Conservation (phyloP, 2,797 vertebrate species). For the Uromys caudimaculatus region DNA sequence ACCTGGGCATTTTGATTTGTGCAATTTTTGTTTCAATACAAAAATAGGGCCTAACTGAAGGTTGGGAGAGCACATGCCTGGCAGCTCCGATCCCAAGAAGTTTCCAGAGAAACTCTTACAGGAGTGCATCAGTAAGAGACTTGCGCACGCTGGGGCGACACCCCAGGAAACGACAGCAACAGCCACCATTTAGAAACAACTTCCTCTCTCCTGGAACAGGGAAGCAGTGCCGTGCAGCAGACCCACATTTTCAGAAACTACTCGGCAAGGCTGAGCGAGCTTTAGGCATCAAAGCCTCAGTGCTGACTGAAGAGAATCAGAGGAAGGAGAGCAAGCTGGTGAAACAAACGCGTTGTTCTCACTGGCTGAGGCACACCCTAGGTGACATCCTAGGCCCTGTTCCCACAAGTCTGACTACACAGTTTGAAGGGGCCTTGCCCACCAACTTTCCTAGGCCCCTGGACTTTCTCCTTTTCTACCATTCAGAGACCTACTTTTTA, state of each 20-base stretch:
- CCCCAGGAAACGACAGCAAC: not conserved
- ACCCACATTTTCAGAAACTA: not conserved
- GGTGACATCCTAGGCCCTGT: too few species aligned
- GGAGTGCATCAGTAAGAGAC: not conserved
- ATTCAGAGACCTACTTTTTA: not conserved
- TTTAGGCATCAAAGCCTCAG: not conserved
- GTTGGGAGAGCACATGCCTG: not conserved
- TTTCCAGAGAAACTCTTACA: not conserved
- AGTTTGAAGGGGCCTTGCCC: not conserved
- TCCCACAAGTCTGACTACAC: not conserved
- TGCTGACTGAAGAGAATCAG: not conserved
- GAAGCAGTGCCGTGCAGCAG: rapidly evolving
- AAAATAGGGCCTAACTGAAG: slow-evolving; percentile 1
- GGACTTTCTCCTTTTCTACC: not conserved
- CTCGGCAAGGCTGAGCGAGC: not conserved
- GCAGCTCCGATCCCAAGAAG: not conserved
- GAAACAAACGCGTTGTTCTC: not conserved
- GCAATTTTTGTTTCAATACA: not conserved
- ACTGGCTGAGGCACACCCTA: not conserved
- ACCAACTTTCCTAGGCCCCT: not conserved
- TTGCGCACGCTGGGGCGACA: not conserved
- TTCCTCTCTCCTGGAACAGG: not conserved
- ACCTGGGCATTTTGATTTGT: not conserved
- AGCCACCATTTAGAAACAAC: not conserved
- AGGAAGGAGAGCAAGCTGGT: not conserved